Base-by-base conservation (phyloP, 2,888 invertebrate genomes). In the Bruchidius siliquastri region DNA sequence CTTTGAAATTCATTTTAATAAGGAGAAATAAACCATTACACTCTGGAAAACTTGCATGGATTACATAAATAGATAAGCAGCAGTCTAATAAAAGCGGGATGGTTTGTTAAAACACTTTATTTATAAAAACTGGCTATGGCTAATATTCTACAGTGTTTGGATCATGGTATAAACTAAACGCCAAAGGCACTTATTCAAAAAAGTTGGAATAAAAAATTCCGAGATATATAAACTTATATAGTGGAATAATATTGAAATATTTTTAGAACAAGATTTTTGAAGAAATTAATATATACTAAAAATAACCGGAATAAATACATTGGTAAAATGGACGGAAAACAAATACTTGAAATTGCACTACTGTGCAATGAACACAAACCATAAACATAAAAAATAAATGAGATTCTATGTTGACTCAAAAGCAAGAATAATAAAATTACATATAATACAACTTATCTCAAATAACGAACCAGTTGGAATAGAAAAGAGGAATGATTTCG, bases 251-350 rank as follows among this genome's bases (percentile, higher is more conserved):
- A 22, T 2, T 6, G 8, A 68, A 68, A n/a, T 68, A 68, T 8
- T 1, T 20, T n/a, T 8, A n/a, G 2, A 4, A 68, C 13, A 49
- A 49, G 49, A 49, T 49, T 49, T 49, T 49, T 49, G 18, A 13
- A 49, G 8, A 49, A 69, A 69, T 68, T 22, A 67, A 67, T 30
- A 26, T 66, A 3, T 20, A 30, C n/a, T 26, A 20, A 66, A 49
- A 69, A 3, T 26, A 22, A 67, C 22, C 22, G 18, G 30, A 69
- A 70, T 67, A 70, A 22, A 70, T 70, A 74, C 68, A 49, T 49
- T 49, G 49, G 49, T 18, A 74, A 75, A 75, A 74, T 75, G 76
- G 77, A 76, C 76, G 76, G 77, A 76, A 76, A 76, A 72, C 69
- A 74, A 75, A 69, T 74, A 74, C 74, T 71, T 21, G n/a, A 66